These are phyloP conservation scores for Lethocerus indicus DNA, from an alignment of 1,140 invertebrate species.

Conservation along the genomic window DNA sequence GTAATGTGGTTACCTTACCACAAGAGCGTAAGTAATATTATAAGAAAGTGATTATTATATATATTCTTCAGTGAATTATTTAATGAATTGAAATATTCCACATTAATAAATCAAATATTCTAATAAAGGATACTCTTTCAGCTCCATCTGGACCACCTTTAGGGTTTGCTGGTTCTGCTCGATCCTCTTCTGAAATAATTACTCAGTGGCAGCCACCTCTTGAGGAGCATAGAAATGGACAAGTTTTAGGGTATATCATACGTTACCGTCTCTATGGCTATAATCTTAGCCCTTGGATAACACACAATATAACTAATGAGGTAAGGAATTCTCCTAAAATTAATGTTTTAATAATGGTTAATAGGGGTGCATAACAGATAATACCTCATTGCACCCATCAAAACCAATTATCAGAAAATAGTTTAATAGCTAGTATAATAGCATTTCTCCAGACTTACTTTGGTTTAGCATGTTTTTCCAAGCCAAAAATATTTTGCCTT, in stretches of 20 bases:
- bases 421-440: too few species aligned
- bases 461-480: too few species aligned
- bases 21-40: slow-evolving; percentile 64
- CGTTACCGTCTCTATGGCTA: slow-evolving; percentile 84
- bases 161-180: slow-evolving; percentile 77
- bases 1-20: slow-evolving; percentile 70
- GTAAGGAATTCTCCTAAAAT: slow-evolving; percentile 18
- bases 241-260: slow-evolving; percentile 83
- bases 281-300: slow-evolving; percentile 72
- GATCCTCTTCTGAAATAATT: slow-evolving; percentile 88
- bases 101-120: slow-evolving; percentile 8
- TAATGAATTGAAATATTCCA: neutral
- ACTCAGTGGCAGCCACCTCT: slow-evolving; percentile 92
- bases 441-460: too few species aligned
- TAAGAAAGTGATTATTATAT: neutral
- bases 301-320: slow-evolving; percentile 81
- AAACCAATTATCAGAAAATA: too few species aligned
- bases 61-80: neutral
- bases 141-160: slow-evolving; percentile 77
- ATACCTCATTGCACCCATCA: too few species aligned
- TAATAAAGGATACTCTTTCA: too few species aligned
- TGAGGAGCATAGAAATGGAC: slow-evolving; percentile 86
- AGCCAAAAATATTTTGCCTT: too few species aligned
- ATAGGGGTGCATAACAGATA: too few species aligned
- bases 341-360: neutral